Evolutionary conservation across 2,113 vertebrate species (phyloP).

Genomic region (Lampris incognitus): DNA sequence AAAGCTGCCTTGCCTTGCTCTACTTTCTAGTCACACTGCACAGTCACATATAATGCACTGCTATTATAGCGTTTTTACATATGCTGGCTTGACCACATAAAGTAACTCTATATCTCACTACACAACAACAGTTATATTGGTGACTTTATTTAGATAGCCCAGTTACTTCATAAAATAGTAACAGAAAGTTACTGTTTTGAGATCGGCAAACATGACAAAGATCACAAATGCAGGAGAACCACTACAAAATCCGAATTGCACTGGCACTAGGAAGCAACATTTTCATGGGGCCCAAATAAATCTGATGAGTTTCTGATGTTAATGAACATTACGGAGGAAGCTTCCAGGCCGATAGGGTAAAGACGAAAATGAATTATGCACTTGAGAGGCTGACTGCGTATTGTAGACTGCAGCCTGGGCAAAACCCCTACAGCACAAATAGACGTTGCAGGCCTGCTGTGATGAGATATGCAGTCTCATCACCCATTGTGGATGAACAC

Average conservation of each 20-base stretch:
- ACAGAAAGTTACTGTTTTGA: too few species aligned
- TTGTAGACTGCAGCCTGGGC: conserved; percentile 53
- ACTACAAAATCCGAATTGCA: conserved; percentile 44
- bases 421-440: conserved; percentile 57
- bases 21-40: too few species aligned
- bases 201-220: too few species aligned
- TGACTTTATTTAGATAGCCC: too few species aligned
- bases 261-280: conserved; percentile 34
- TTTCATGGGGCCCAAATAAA: conserved; percentile 71
- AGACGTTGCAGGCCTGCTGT: conserved; percentile 55
- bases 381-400: conserved; percentile 51
- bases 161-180: too few species aligned
- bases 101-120: too few species aligned
- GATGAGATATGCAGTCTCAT: conserved; percentile 64
- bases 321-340: conserved; percentile 69
- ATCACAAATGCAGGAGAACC: conserved; percentile 1
- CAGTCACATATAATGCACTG: too few species aligned
- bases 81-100: too few species aligned
- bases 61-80: too few species aligned
- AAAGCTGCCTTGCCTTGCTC: too few species aligned
- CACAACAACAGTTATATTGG: too few species aligned
- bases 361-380: conserved; percentile 62
- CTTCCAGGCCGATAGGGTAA: conserved; percentile 57
- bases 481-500: conserved; percentile 26
- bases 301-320: conserved; percentile 73